Percentiles rank a stretch among this genome's conserved stretches.
These are phyloP conservation scores for Stramonita haemastoma DNA, from an alignment of 2,888 invertebrate species.

Conservation along the genomic window DNA sequence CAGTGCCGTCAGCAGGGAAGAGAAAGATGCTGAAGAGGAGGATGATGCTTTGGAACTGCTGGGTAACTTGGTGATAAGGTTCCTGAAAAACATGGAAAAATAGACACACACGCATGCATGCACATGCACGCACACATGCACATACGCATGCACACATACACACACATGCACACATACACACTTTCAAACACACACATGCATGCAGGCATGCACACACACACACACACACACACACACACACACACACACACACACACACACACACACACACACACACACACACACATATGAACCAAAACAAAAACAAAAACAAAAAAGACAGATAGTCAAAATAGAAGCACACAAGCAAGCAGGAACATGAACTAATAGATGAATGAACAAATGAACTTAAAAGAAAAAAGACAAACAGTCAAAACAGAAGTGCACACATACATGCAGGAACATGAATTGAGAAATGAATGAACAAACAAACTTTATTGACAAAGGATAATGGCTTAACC, in stretches of 20 bases:
- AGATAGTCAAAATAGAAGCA: no score
- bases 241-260: slow-evolving; percentile 1
- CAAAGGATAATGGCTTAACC: no score
- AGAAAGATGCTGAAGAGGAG: slow-evolving; percentile 46
- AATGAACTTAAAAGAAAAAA: no score
- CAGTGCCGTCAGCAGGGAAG: slow-evolving; percentile 53
- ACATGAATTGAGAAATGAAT: no score
- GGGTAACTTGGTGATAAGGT: slow-evolving; percentile 53
- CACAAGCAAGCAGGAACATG: no score
- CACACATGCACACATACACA: not conserved
- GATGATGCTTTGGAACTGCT: slow-evolving; percentile 69
- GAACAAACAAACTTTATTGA: no score
- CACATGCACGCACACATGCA: not conserved
- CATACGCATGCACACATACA: not conserved
- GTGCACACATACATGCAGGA: no score
- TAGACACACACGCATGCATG: not conserved
- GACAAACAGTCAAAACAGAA: no score
- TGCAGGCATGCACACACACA: not conserved
- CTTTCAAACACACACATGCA: not conserved
- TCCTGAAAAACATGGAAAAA: not conserved
- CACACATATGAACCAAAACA: not conserved
- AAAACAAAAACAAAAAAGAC: not conserved
- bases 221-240: not conserved
- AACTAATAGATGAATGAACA: no score
- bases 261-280: not conserved